phyloP scores from a whole-genome alignment of 2,888 invertebrate species.

The Dioctria linearis region DNA sequence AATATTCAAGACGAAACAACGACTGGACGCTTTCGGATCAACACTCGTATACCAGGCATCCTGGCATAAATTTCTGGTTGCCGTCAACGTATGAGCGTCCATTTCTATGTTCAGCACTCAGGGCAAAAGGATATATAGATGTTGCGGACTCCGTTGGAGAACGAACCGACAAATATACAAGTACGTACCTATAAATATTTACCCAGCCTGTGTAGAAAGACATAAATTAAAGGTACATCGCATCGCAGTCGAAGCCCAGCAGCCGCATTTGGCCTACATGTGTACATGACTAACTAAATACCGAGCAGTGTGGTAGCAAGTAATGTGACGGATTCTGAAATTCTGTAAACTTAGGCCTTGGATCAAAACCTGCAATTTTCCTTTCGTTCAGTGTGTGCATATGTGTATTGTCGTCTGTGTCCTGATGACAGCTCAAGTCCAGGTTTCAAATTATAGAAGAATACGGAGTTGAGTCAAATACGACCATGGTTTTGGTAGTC shows the following conservation, averaged over 20 bases:
- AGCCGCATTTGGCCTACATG: conserved; percentile 46
- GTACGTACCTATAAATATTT: conserved; percentile 50
- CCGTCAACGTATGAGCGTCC: conserved; percentile 34
- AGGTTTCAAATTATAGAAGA: conserved; percentile 43
- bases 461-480: not conserved
- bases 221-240: conserved; percentile 50
- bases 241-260: conserved; percentile 30
- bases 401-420: not conserved
- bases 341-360: conserved; percentile 43
- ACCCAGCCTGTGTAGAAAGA: conserved; percentile 49
- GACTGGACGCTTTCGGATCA: conserved; percentile 51
- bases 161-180: conserved; percentile 43
- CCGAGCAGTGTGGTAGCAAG: conserved; percentile 37
- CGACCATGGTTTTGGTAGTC: conserved; percentile 1
- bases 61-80: conserved; percentile 18
- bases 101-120: not conserved
- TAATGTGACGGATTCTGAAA: conserved; percentile 50
- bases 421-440: conserved; percentile 28
- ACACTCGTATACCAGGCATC: conserved; percentile 41
- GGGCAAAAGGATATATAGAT: conserved; percentile 39
- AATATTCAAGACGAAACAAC: conserved; percentile 51
- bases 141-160: conserved; percentile 34
- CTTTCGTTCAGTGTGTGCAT: conserved; percentile 8
- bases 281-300: conserved; percentile 50
- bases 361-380: conserved; percentile 45